Conservation (phyloP, 2,797 vertebrate species). For the Hoplostethus atlanticus region DNA sequence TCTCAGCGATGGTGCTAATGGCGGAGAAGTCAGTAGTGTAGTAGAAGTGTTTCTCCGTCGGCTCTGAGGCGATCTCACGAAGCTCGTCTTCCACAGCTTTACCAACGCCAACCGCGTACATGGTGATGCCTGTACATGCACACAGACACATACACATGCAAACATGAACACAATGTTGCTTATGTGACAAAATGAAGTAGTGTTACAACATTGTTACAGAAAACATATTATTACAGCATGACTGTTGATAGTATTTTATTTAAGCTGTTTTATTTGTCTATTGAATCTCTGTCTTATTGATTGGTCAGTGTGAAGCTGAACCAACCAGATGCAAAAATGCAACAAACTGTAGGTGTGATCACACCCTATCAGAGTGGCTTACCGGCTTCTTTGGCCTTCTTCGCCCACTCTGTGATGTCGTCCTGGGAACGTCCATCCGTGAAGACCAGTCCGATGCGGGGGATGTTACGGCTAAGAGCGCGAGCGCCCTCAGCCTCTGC, state of each 20-base stretch:
- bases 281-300: no score
- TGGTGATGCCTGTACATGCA: conserved; percentile 88
- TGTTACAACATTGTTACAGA: no score
- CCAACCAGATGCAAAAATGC: no score
- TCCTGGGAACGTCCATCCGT: conserved; percentile 98
- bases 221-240: no score
- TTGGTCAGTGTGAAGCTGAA: no score
- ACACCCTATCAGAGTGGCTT: neutral
- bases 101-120: conserved; percentile 97
- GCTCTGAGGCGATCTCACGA: conserved; percentile 92
- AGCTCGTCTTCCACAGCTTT: conserved; percentile 97
- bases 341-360: neutral
- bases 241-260: no score
- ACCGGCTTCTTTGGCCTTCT: conserved; percentile 94
- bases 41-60: conserved; percentile 93
- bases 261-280: no score
- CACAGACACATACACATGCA: neutral
- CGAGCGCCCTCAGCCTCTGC: conserved; percentile 92
- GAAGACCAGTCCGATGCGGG: conserved; percentile 93
- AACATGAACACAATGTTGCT: neutral
- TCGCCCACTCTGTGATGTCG: conserved; percentile 93
- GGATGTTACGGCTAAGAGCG: conserved; percentile 85
- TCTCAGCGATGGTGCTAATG: conserved; percentile 93
- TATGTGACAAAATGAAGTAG: no score
- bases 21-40: conserved; percentile 93